Evolutionary conservation across 2,113 vertebrate genomes (phyloP), one percentile per base, ranked within the genome.

Genomic region (Amblyornis subalaris): DNA sequence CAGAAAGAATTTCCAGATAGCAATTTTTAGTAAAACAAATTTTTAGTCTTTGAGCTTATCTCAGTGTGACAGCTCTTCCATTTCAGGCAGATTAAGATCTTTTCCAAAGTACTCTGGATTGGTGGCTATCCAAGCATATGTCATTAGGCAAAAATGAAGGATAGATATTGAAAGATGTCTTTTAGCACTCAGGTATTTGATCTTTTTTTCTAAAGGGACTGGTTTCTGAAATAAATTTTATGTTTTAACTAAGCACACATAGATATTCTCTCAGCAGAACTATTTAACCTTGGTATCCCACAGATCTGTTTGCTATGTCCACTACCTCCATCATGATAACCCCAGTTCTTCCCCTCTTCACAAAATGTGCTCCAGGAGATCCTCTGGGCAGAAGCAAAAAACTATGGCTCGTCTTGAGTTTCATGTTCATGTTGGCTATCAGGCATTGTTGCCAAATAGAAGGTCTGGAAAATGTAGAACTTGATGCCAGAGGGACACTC

Each of bases 131-230:
- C 94, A 93, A 92, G 80, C 80, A 55, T 77, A 81, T 81, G 83
- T 89, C 94, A 96, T 96, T 95, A 93, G 70, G 91, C 76, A 95
- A 77, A 91, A 96, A 89, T 75, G 76, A 90, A 81, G 47, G 53
- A 44, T 54, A 75, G 86, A 65, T 86, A 90, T 60, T 65, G 79
- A 86, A 93, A 89, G 57, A 64, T 42, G 25, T 67, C n/a, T 81
- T 95, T 95, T 78, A 86, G 33, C 36, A 65, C 14, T 74, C 47
- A 48, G 55, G 24, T 92, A 38, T 92, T 94, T 84, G 44, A 74
- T 70, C 1, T n/a, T 25, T 51, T 55, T 44, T 78, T 89, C 64
- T 62, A 78, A 81, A 86, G 29, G 5, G 20, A 24, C 48, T 55
- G 44, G 6, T 64, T 83, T 88, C 65, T 64, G 73, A 94, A 93